Base-by-base conservation (phyloP, 2,888 invertebrate species). In the Synergus itoensis region DNA sequence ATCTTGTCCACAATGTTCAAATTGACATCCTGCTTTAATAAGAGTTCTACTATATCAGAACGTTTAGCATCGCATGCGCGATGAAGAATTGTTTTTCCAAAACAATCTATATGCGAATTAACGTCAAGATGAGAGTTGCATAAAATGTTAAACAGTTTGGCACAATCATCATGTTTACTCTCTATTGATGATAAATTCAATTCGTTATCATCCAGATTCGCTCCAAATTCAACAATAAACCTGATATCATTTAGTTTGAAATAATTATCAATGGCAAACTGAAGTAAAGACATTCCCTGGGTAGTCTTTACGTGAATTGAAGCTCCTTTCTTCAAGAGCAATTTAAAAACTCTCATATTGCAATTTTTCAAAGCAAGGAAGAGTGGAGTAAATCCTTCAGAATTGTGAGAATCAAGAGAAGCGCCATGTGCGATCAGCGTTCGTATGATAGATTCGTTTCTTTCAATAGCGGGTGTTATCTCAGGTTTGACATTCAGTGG, bases 381-480 rank as follows among this genome's bases (percentile, higher is more conserved):
- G 1, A 57, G 8, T 57, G 57, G 57, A 18, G 57, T 57, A 4
- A 9, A 18, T 9, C 18, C 18, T 2, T 7, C 8, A 8, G 8
- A 9, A 18, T 9, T 18, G 4, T 18, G 9, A 18, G 2, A 18
- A 18, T 57, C n/a, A 9, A 57, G 1, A 7, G 7, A 57, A 57
- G 57, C 57, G 0, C 57, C 57, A n/a, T 57, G 5, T 4, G 9
- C 18, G 57, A 57, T 57, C 8, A 57, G 57, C 9, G 9, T 18
- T 8, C 9, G 0, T 57, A 57, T 18, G 9, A 57, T 53, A 5
- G 0, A 2, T 8, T 53, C 64, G 67, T 69, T 8, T 79, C 18
- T 21, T 64, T 57, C 0, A 82, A 62, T 21, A 82, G 67, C 45
- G 79, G 45, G 45, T 75, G n/a, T n/a, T n/a, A n/a, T n/a, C n/a